A percentile compares a stretch with the other conserved stretches of the same genome.
Evolutionary conservation across 1,140 invertebrate species (phyloP).

Genomic region (Elymnias hypermnestra): DNA sequence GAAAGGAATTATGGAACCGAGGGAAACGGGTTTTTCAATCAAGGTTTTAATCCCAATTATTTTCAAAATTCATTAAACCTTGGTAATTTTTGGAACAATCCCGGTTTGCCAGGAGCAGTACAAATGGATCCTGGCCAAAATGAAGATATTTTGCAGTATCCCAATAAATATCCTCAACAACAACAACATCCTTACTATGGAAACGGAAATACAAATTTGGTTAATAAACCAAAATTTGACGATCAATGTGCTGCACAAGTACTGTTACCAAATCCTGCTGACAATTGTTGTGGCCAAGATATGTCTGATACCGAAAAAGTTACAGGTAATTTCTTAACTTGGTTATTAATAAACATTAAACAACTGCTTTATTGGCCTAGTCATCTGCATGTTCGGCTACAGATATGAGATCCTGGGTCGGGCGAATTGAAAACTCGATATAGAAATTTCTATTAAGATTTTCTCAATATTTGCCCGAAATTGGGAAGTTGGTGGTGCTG

Average conservation of each 20-base stretch:
- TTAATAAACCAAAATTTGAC: conserved; percentile 1
- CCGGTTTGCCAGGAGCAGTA: background rate
- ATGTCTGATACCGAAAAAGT: conserved; percentile 31
- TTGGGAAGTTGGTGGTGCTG: too few relatives aligned
- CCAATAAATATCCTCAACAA: background rate
- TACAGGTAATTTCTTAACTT: too few relatives aligned
- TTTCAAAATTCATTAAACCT: conserved; percentile 2
- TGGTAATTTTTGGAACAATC: background rate
- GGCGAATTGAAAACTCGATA: too few relatives aligned
- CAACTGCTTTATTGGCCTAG: too few relatives aligned
- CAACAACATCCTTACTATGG: conserved; percentile 7
- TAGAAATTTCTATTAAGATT: too few relatives aligned
- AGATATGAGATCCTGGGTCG: too few relatives aligned
- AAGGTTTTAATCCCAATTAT: conserved; percentile 4
- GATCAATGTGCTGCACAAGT: conserved; percentile 15
- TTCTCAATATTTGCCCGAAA: too few relatives aligned
- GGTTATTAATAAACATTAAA: too few relatives aligned
- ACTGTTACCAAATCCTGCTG: conserved; percentile 38
- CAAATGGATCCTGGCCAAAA: background rate
- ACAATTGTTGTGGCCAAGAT: conserved; percentile 53
- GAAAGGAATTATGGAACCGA: conserved; percentile 11
- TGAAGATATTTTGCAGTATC: conserved; percentile 1
- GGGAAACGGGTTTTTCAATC: background rate
- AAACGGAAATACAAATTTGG: conserved; percentile 1
- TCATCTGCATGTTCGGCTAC: too few relatives aligned